phyloP scores from a whole-genome alignment of 2,113 vertebrate species.

The Apus apus region DNA sequence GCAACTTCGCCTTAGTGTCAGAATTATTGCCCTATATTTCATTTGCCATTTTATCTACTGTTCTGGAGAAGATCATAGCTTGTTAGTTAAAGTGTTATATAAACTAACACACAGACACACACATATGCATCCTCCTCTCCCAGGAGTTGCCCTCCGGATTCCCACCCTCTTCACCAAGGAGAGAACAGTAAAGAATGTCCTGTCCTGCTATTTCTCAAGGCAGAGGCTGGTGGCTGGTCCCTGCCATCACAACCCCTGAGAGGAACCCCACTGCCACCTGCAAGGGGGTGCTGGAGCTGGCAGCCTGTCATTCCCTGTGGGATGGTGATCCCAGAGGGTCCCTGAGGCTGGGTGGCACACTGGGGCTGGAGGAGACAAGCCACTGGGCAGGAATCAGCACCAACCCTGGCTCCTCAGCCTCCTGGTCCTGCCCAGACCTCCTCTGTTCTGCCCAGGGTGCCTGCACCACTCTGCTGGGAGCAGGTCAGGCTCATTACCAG shows the following conservation, averaged over 20 bases:
- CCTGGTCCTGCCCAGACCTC: too few relatives aligned
- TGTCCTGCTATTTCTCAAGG: neutral
- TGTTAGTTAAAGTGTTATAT: neutral
- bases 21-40: conserved; percentile 46
- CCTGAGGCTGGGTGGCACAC: neutral
- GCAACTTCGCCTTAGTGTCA: neutral
- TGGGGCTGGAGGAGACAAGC: too few relatives aligned
- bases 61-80: conserved; percentile 46
- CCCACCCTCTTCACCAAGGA: neutral
- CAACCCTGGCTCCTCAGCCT: too few relatives aligned
- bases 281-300: fast-evolving
- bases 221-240: neutral
- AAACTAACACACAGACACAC: neutral
- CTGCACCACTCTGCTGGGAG: too few relatives aligned
- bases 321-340: neutral
- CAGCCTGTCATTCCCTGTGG: too few relatives aligned
- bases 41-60: conserved; percentile 48
- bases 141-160: fast-evolving
- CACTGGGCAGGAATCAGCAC: too few relatives aligned
- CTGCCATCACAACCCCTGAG: neutral
- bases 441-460: too few relatives aligned
- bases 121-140: neutral
- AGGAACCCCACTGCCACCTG: fast-evolving
- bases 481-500: conserved; percentile 14
- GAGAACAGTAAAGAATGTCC: neutral